phyloP scores from a whole-genome alignment of 1,140 invertebrate genomes.

The Eulimnadia texana region DNA sequence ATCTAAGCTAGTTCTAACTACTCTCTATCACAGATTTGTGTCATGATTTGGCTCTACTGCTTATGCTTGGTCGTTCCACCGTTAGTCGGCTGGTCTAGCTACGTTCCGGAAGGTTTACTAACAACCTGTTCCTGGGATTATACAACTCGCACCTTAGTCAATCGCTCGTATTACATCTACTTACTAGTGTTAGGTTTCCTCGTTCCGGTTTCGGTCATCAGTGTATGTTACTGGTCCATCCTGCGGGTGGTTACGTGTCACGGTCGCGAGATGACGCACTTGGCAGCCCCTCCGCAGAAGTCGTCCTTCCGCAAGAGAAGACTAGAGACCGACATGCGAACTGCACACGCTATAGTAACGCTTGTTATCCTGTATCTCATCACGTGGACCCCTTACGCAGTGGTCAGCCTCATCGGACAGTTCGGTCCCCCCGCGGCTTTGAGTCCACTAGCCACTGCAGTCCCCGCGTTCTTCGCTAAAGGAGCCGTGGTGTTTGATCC shows the following conservation, averaged over 20 bases:
- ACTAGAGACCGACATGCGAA: constrained; percentile 23
- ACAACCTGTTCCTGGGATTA: constrained; percentile 43
- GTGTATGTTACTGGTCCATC: constrained; percentile 35
- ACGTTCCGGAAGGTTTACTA: constrained; percentile 35
- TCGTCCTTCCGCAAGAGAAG: constrained; percentile 18
- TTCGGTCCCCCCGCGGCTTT: constrained; percentile 27
- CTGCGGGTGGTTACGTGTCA: constrained; percentile 26
- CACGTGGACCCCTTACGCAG: constrained; percentile 38
- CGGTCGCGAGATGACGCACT: constrained; percentile 30
- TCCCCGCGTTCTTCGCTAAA: constrained; percentile 34
- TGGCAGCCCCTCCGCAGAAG: constrained; percentile 19
- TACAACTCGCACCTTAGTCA: constrained; percentile 28
- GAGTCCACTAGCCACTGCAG: constrained; percentile 28
- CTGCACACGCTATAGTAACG: constrained; percentile 34
- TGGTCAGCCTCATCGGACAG: constrained; percentile 36
- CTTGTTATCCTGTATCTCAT: constrained; percentile 34
- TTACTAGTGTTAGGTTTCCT: constrained; percentile 36
- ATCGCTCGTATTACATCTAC: constrained; percentile 35
- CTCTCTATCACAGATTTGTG: constrained; percentile 26
- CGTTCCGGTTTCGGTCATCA: constrained; percentile 32
- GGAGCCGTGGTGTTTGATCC: constrained; percentile 33
- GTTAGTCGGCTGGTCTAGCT: constrained; percentile 37
- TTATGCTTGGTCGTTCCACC: constrained; percentile 32
- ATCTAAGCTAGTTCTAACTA: too few species aligned
- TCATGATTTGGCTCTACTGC: constrained; percentile 36